Base-by-base conservation (phyloP, 1,140 invertebrate genomes). In the Drosophila paulistorum region DNA sequence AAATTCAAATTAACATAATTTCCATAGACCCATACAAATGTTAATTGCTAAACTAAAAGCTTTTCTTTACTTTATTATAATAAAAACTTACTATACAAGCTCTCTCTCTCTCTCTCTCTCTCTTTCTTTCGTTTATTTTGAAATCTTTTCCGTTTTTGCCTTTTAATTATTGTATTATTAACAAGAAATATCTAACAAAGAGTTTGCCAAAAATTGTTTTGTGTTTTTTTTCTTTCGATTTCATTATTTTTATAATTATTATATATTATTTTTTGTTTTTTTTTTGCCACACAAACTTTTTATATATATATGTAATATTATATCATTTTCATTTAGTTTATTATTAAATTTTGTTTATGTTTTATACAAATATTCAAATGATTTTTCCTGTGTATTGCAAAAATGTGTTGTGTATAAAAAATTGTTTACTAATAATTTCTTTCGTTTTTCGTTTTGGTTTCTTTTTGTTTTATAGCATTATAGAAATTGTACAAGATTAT, bases 51-150 rank as follows among this genome's bases (percentile, higher is more conserved):
- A 51, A 51, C 45, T 51, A 51, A 51, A 51, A 51, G 45, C 45
- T 23, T 51, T 23, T 4, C 17, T 51, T 23, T 51, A 10, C 17
- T 51, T 23, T 51, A 51, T 51, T 66, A 42, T 70, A 35, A 74
- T 78, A 65, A 70, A 65, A 83, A 80, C 77, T 85, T 83, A 85
- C 81, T 83, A 85, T 83, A 85, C 81, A 85, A 85, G 81, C 81
- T 85, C 81, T 79, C 80, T 77, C 67, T 65, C 48, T 71, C 60
- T 58, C 35, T 66, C 33, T 17, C 17, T 85, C 81, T 79, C 80
- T 77, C 67, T 65, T 57, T 71, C 60, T 58, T 42, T 66, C 33
- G 14, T 42, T 74, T 10, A 64, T n/a, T 60, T 14, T 42, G 42
- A 26, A 59, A 59, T 20, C 6, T 41, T 10, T 48, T 60, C 11